These are phyloP conservation scores for Orthonyx spaldingii DNA, from an alignment of 2,113 vertebrate genomes.

Conservation along the genomic window DNA sequence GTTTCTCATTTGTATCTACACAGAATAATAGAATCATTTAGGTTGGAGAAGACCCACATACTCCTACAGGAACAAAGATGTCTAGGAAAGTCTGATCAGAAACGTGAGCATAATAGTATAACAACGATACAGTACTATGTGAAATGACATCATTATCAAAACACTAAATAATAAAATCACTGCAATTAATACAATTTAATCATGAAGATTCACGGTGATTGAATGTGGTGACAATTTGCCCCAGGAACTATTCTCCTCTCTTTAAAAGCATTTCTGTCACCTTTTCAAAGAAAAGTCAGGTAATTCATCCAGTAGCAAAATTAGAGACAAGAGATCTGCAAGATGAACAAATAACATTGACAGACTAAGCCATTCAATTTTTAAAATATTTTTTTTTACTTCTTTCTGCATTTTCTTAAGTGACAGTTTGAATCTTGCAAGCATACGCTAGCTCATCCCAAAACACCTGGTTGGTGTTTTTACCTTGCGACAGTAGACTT, in stretches of 20 bases:
- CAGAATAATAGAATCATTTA: background rate
- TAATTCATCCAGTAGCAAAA: background rate
- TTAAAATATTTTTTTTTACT: background rate
- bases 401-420: background rate
- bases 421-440: background rate
- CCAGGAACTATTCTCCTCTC: background rate
- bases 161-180: slow-evolving; percentile 1
- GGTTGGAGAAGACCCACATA: background rate
- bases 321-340: background rate
- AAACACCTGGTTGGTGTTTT: background rate
- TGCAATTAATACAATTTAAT: background rate
- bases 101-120: background rate
- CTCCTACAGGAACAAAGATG: background rate
- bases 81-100: background rate
- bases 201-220: background rate
- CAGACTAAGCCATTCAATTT: background rate
- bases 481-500: background rate
- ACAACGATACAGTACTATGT: background rate
- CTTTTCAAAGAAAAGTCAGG: background rate
- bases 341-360: background rate
- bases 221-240: background rate
- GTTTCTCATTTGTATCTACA: background rate
- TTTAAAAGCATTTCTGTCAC: background rate
- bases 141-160: background rate
- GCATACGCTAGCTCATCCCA: background rate